phyloP scores from a whole-genome alignment of 2,888 invertebrate species.

The Chrysotoxum bicinctum region DNA sequence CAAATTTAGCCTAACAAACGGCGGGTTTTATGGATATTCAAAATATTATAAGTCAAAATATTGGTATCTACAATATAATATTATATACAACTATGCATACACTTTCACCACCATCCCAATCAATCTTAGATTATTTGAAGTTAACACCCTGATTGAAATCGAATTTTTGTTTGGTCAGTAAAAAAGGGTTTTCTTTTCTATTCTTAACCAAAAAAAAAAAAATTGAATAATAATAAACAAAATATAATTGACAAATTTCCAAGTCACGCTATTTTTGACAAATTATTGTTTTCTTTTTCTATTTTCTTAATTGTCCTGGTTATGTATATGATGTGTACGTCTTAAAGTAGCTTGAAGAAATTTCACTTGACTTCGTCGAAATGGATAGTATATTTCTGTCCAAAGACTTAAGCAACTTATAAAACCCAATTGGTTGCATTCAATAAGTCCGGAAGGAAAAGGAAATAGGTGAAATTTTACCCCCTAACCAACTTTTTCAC shows the following conservation, averaged over 20 bases:
- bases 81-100: too few relatives aligned
- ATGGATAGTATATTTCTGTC: not conserved
- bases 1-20: too few relatives aligned
- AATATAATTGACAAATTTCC: not conserved
- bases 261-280: not conserved
- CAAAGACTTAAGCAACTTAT: not conserved
- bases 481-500: conserved; percentile 8
- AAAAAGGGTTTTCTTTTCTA: not conserved
- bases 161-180: not conserved
- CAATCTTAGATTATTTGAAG: too few relatives aligned
- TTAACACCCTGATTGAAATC: too few relatives aligned
- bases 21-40: too few relatives aligned
- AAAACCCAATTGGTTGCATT: not conserved
- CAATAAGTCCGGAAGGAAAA: conserved; percentile 1
- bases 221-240: not conserved
- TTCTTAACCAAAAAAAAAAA: not conserved
- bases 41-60: too few relatives aligned
- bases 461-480: conserved; percentile 1
- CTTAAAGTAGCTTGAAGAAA: not conserved
- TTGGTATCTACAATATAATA: too few relatives aligned
- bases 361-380: not conserved
- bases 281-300: not conserved
- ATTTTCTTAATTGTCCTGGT: not conserved
- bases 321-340: too few relatives aligned
- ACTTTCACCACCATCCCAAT: too few relatives aligned